A percentile compares a stretch with the other conserved stretches of the same genome.
Conservation (phyloP, 1,140 invertebrate genomes). For the Drosophila kepulauana region DNA sequence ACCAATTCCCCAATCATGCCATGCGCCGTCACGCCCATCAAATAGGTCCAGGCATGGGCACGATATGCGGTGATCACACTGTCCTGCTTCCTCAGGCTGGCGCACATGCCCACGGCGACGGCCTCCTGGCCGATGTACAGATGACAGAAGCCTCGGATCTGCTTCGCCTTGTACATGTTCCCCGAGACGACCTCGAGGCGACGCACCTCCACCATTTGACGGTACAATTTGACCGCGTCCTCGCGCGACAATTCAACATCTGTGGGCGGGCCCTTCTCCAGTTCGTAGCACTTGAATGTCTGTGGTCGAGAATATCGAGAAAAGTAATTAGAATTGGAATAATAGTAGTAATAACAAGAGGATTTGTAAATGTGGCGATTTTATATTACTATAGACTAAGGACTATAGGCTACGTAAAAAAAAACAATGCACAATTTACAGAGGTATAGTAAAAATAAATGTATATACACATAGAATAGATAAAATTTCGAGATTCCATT, state of each 20-base stretch:
- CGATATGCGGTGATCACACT: slow-evolving; percentile 91
- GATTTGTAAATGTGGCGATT: too few relatives aligned
- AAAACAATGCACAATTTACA: too few relatives aligned
- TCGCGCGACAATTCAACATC: slow-evolving; percentile 87
- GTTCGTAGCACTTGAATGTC: slow-evolving; percentile 91
- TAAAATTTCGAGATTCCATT: too few relatives aligned
- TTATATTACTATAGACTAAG: too few relatives aligned
- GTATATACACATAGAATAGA: too few relatives aligned
- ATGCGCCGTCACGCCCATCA: slow-evolving; percentile 91
- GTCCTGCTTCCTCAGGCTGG: slow-evolving; percentile 87
- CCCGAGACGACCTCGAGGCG: slow-evolving; percentile 90
- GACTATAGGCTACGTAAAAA: too few relatives aligned
- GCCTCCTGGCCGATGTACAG: slow-evolving; percentile 93
- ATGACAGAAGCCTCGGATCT: slow-evolving; percentile 93
- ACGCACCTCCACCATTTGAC: slow-evolving; percentile 89
- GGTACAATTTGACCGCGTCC: slow-evolving; percentile 88
- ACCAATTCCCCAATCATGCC: slow-evolving; percentile 95
- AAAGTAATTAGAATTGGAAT: too few relatives aligned
- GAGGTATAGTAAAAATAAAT: too few relatives aligned
- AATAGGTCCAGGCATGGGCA: slow-evolving; percentile 89
- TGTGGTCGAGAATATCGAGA: slow-evolving; percentile 6
- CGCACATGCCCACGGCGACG: slow-evolving; percentile 87
- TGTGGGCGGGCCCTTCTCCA: slow-evolving; percentile 91
- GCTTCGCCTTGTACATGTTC: slow-evolving; percentile 91
- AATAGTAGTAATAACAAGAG: too few relatives aligned